These are phyloP conservation scores for Actinostola sp. DNA, from an alignment of 92 coral and sea anemone species.

Conservation along the genomic window DNA sequence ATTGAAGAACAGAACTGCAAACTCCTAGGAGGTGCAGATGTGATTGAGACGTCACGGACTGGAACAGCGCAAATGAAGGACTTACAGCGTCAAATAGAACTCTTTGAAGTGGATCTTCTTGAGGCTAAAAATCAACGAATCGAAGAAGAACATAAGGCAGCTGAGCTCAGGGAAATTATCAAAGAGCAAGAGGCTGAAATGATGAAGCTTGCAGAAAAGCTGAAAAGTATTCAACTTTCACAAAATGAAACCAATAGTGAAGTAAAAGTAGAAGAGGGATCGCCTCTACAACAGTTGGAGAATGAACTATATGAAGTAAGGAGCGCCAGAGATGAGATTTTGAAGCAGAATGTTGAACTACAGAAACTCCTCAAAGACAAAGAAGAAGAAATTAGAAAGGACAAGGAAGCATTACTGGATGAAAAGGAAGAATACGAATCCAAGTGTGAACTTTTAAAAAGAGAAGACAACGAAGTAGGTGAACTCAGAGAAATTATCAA, in stretches of 20 bases:
- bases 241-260: background rate
- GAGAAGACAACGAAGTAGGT: background rate
- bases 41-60: too few species aligned
- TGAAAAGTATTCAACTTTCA: background rate
- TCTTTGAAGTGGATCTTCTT: background rate
- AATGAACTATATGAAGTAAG: slow-evolving; percentile 11
- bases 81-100: too few species aligned
- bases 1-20: background rate
- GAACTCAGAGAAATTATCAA: background rate
- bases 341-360: background rate
- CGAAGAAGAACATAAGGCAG: slow-evolving; percentile 16
- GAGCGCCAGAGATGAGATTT: slow-evolving; percentile 3
- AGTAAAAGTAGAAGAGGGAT: background rate
- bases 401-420: slow-evolving; percentile 1
- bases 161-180: slow-evolving; percentile 34
- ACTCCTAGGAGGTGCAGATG: too few species aligned
- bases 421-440: background rate
- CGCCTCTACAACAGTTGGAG: background rate
- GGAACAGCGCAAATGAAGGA: too few species aligned
- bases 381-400: slow-evolving; percentile 9
- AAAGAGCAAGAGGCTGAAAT: slow-evolving; percentile 54
- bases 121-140: background rate
- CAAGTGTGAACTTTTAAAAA: too few species aligned
- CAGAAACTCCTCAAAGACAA: background rate
- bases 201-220: slow-evolving; percentile 26